Percentiles rank a stretch among this genome's conserved stretches.
These are phyloP conservation scores for Drosophila mimica DNA, from an alignment of 2,888 invertebrate genomes.

Conservation along the genomic window DNA sequence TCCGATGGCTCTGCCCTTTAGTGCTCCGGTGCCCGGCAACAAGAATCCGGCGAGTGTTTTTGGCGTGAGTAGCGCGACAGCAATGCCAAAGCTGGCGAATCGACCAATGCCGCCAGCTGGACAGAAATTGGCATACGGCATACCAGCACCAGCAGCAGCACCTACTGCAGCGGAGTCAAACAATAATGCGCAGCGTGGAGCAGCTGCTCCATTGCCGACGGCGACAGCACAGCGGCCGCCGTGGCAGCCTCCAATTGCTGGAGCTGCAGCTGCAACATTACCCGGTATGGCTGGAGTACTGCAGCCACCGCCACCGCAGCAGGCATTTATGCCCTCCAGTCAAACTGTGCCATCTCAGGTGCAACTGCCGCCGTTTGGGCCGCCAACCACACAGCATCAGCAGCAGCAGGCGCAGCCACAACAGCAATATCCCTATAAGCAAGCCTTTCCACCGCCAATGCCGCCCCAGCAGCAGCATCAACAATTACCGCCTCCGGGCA, in stretches of 20 bases:
- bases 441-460: conserved; percentile 41
- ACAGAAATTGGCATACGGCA: conserved; percentile 35
- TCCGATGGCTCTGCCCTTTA: conserved; percentile 53
- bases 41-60: conserved; percentile 50
- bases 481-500: conserved; percentile 63
- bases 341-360: conserved; percentile 34
- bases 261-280: conserved; percentile 8
- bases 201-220: conserved; percentile 8
- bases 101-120: conserved; percentile 12
- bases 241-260: conserved; percentile 35
- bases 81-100: conserved; percentile 4
- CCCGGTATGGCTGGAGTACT: neutral
- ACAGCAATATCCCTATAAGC: conserved; percentile 51
- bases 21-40: conserved; percentile 33
- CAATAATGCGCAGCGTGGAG: conserved; percentile 50
- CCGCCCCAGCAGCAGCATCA: conserved; percentile 52
- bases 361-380: conserved; percentile 39
- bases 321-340: conserved; percentile 2
- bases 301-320: neutral
- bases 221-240: conserved; percentile 13
- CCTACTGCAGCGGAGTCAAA: conserved; percentile 45
- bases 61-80: conserved; percentile 24
- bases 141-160: conserved; percentile 10
- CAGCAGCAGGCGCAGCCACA: conserved; percentile 48
- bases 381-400: conserved; percentile 26